These are phyloP conservation scores for Palaemon carinicauda DNA, from an alignment of 1,140 invertebrate genomes.

Conservation along the genomic window DNA sequence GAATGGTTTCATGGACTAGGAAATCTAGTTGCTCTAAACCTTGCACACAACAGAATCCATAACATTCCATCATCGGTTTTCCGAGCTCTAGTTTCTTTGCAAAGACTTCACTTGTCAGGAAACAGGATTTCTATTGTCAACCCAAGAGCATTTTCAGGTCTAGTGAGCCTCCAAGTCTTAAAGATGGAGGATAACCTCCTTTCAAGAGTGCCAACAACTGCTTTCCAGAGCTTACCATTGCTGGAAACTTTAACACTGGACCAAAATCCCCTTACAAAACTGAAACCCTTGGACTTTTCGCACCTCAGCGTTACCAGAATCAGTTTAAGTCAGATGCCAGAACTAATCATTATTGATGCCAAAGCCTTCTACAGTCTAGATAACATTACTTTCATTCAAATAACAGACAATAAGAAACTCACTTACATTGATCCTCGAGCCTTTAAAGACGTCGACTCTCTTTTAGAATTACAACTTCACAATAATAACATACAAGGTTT, in stretches of 20 bases:
- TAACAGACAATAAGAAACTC: slow-evolving; percentile 65
- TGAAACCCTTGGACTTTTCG: slow-evolving; percentile 63
- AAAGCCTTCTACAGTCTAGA: slow-evolving; percentile 65
- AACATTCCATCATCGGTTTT: slow-evolving; percentile 61
- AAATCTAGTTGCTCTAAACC: slow-evolving; percentile 53
- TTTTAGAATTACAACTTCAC: slow-evolving; percentile 64
- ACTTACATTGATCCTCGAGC: slow-evolving; percentile 65
- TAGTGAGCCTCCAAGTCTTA: slow-evolving; percentile 59
- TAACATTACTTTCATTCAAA: slow-evolving; percentile 62
- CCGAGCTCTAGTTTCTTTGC: slow-evolving; percentile 56
- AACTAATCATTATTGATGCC: slow-evolving; percentile 64
- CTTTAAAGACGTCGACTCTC: slow-evolving; percentile 63
- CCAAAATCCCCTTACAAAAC: slow-evolving; percentile 60
- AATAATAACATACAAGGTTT: slow-evolving; percentile 65
- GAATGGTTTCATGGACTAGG: slow-evolving; percentile 62
- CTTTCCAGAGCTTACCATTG: slow-evolving; percentile 59
- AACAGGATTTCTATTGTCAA: slow-evolving; percentile 61
- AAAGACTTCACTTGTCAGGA: slow-evolving; percentile 56
- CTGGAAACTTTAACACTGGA: slow-evolving; percentile 60
- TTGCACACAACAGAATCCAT: slow-evolving; percentile 62
- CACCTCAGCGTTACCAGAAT: slow-evolving; percentile 63
- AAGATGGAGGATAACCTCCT: slow-evolving; percentile 61
- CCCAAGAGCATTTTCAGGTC: slow-evolving; percentile 61
- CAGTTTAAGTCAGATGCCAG: slow-evolving; percentile 63
- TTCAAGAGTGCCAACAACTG: slow-evolving; percentile 51